Conservation (phyloP, 2,797 vertebrate genomes). For the Lepus oiostolus region DNA sequence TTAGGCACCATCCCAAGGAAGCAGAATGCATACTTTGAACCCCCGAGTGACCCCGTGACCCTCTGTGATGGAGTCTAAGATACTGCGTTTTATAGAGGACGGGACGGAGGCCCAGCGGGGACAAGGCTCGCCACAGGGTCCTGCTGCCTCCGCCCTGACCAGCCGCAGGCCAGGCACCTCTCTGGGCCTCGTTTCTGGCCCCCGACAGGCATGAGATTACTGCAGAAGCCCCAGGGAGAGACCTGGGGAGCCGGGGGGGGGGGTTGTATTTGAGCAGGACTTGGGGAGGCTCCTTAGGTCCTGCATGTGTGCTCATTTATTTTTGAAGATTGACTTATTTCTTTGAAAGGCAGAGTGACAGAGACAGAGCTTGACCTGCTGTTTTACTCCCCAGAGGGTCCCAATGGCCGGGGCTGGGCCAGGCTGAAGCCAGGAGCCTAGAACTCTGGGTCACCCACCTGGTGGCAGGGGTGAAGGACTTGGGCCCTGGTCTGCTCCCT, state of each 20-base stretch:
- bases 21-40: neutral
- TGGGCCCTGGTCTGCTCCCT: too few relatives aligned
- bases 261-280: neutral
- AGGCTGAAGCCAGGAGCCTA: too few relatives aligned
- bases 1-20: neutral
- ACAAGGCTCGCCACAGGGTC: neutral
- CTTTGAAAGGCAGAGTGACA: too few relatives aligned
- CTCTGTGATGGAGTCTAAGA: neutral
- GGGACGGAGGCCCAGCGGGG: neutral
- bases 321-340: too few relatives aligned
- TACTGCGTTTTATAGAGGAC: neutral
- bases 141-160: neutral
- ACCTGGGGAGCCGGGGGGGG: too few relatives aligned
- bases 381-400: too few relatives aligned
- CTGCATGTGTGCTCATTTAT: neutral
- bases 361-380: too few relatives aligned
- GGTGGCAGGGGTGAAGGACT: too few relatives aligned
- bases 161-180: neutral
- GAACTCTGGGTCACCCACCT: too few relatives aligned
- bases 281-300: neutral
- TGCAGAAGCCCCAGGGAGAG: neutral
- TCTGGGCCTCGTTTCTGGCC: neutral
- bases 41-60: neutral
- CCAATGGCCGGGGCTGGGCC: too few relatives aligned
- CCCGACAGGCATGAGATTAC: neutral